Evolutionary conservation across 2,888 invertebrate species (phyloP).

Genomic region (Erynnis tages): DNA sequence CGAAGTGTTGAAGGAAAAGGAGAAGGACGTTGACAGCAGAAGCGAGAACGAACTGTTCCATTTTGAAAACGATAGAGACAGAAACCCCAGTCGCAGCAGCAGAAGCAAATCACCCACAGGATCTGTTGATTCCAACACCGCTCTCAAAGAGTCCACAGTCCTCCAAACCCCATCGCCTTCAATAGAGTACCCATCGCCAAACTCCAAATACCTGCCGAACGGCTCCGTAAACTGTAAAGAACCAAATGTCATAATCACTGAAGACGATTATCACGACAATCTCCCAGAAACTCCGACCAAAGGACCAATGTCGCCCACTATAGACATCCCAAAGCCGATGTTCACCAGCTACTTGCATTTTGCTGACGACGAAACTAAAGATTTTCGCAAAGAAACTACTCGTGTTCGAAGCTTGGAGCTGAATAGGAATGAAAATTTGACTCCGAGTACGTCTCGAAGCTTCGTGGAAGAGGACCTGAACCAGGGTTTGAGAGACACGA

Average conservation of each 20-base stretch:
- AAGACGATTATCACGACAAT: constrained; percentile 43
- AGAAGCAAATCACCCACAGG: constrained; percentile 73
- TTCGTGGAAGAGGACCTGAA: constrained; percentile 45
- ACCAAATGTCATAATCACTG: constrained; percentile 40
- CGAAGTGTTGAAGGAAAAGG: constrained; percentile 68
- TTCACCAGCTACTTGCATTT: constrained; percentile 77
- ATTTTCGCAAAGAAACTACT: constrained; percentile 38
- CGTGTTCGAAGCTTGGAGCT: constrained; percentile 52
- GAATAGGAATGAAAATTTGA: constrained; percentile 37
- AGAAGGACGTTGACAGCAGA: constrained; percentile 83
- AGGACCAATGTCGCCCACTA: constrained; percentile 83
- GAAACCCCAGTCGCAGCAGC: constrained; percentile 61
- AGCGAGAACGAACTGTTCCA: constrained; percentile 86
- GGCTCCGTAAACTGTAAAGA: constrained; percentile 42
- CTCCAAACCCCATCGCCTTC: constrained; percentile 64
- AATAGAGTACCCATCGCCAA: constrained; percentile 63
- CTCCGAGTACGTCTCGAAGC: constrained; percentile 39
- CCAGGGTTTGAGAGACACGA: constrained; percentile 43
- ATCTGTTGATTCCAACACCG: constrained; percentile 63
- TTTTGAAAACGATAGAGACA: constrained; percentile 71
- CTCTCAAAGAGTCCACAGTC: constrained; percentile 50
- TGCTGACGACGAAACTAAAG: constrained; percentile 53
- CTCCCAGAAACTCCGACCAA: constrained; percentile 39
- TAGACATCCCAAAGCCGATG: constrained; percentile 84
- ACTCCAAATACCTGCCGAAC: constrained; percentile 47